Evolutionary conservation across 2,113 vertebrate species (phyloP), one percentile per base, ranked within the genome.

Genomic region (Hippocampus abdominalis): DNA sequence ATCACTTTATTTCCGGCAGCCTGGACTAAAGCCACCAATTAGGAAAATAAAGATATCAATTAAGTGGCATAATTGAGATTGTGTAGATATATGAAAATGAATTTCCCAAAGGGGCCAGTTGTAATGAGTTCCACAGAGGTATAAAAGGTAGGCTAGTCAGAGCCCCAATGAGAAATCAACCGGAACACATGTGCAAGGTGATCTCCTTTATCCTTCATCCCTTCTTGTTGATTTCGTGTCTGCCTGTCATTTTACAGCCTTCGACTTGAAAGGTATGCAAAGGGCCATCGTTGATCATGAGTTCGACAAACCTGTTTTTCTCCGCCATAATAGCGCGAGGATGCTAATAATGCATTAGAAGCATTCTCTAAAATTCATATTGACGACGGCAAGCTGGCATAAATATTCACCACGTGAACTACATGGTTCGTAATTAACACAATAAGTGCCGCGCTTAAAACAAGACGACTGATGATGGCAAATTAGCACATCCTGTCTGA

Each of bases 31-130:
- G 81, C 71, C 69, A 71, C 75, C 87, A 89, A 91, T 92, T 92
- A 92, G 81, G 87, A 78, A 90, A 92, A 90, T 90, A 88, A 82
- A 89, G 86, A 91, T 91, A 91, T 92, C 90, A 93, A 90, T 93
- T 93, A 92, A 84, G 87, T 77, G 80, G 65, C 49, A 39, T 90
- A 91, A 91, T 92, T 91, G 87, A 91, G 89, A 90, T 90, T 86
- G 86, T 81, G 86, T 81, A 78, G 77, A 84, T 87, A 85, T 90
- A 76, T 81, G 73, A 86, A 91, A 88, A 87, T 85, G 74, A 81
- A 87, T 87, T 88, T 91, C 90, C 89, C 88, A 75, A 74, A 88
- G 90, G 88, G 86, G 66, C 82, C 80, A 27, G 70, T 62, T 68
- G 70, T 90, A 90, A 91, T 91, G 88, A 89, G 78, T 75, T 86